Base-by-base conservation (phyloP, 2,113 vertebrate species). In the Otus sunia region DNA sequence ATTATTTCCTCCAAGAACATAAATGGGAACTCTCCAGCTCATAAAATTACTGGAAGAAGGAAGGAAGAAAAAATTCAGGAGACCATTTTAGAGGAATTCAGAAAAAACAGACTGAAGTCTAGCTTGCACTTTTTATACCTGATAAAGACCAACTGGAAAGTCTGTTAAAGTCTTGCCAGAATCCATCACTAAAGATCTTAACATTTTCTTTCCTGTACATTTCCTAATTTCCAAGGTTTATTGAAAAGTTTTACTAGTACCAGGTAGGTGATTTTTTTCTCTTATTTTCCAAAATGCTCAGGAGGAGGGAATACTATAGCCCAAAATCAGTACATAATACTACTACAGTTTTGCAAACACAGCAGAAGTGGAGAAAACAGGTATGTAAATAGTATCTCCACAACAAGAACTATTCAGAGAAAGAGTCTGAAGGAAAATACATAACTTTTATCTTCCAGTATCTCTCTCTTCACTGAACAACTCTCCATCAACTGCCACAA, bases 1-100 rank as follows among this genome's bases (percentile, higher is more conserved):
- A 93, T 80, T 77, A 88, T 86, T 96, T 93, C 94, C 92, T 95
- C 63, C 63, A 83, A 74, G 81, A 96, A 92, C 75, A 90, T 76
- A 90, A 80, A 82, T 62, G 85, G 63, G 88, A 93, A 91, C 58
- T 88, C 85, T 92, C 62, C 67, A 86, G 71, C 63, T 93, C 71
- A 80, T 79, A 94, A 90, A 88, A 58, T 58, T 69, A 73, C 50
- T n/a, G 50, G 34, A 73, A 96, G 66, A 91, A 84, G 29, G 63
- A 92, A 10, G 5, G 43, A 88, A 82, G 49, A 83, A 23, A 72
- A 90, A 90, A 76, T 53, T 56, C 18, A 87, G 55, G 23, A 81
- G 49, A 80, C 17, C 16, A 36, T 87, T 91, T 83, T 32, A 85
- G 73, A 64, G 50, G 36, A 94, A 85, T 64, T 78, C 69, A 16